Base-by-base conservation (phyloP, 2,113 vertebrate species). In the Tachysurus fulvidraco region DNA sequence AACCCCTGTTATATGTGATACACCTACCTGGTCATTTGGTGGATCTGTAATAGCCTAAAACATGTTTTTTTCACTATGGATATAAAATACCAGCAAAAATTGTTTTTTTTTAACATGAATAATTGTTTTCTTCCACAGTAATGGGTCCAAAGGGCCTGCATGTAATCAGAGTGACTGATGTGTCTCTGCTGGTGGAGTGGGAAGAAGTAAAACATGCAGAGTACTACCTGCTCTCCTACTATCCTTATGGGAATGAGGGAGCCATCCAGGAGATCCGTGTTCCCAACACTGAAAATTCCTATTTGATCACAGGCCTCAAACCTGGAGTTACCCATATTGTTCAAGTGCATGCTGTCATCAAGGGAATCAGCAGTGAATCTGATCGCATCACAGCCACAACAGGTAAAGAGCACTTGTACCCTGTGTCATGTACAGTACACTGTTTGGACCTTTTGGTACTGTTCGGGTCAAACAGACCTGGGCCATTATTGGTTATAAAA, bases 101-200 rank as follows among this genome's bases (percentile, higher is more conserved):
- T 1, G 8, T 28, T n/a, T 25, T 44, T 44, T 36, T 23, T 25
- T 41, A 69, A 65, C 3, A n/a, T 67, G 16, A 83, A 60, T 23
- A 44, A 14, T 55, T 88, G 8, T 85, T 7, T 86, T 25, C 55
- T 1, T 41, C 21, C 13, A 82, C 80, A 98, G 97, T 96, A 71
- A 30, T 96, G 9, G 17, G 93, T 79, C 96, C 96, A 50, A 93
- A 96, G 91, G 95, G 93, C 55, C 90, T 96, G 46, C 94, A 88
- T 86, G 87, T 98, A 83, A 91, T 97, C 88, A 92, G 87, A 83
- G 91, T 93, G 88, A 95, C 95, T 0, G 97, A 97, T 79, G 89
- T 91, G 10, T 97, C 96, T 19, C 91, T 97, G 88, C 88, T 94
- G 89, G 94, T 97, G 78, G 93, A 95, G 88, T 98, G 97, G 96